Conservation (phyloP, 2,888 invertebrate species). For the Pyrrhosoma nymphula region DNA sequence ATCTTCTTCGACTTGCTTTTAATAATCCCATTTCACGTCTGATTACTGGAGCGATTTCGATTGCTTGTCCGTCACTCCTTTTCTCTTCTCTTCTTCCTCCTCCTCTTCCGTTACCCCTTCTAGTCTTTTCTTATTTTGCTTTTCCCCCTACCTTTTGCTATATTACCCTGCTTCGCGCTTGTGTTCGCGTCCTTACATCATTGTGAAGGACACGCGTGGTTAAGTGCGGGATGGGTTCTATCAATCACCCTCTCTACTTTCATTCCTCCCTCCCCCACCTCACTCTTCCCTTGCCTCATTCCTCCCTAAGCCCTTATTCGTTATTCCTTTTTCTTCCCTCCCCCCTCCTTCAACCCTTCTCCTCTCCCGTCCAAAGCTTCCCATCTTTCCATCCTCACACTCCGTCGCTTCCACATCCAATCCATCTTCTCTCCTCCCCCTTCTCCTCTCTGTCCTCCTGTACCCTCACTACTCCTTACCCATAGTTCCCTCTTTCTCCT, state of each 20-base stretch:
- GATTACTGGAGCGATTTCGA: not conserved
- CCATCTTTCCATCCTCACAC: conserved; percentile 4
- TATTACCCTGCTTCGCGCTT: not conserved
- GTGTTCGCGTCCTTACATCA: conserved; percentile 1
- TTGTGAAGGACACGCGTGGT: conserved; percentile 26
- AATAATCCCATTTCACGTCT: not conserved
- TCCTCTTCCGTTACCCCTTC: not conserved
- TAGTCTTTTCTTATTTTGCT: not conserved
- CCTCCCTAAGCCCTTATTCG: not conserved
- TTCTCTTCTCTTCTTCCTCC: no score
- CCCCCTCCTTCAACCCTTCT: not conserved
- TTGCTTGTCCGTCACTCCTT: not conserved
- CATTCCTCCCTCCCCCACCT: not conserved
- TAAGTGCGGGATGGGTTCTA: conserved; percentile 3
- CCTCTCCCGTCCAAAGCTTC: not conserved
- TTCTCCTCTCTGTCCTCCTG: no score
- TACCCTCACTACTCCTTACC: not conserved
- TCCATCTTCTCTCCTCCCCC: not conserved
- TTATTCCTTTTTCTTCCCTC: not conserved
- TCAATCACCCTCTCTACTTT: not conserved
- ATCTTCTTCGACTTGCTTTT: not conserved
- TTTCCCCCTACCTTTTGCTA: not conserved
- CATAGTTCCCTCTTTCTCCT: not conserved
- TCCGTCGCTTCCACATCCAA: not conserved
- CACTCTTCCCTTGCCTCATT: not conserved